Base-by-base conservation (phyloP, 1,140 invertebrate species). In the Scylla paramamosain region DNA sequence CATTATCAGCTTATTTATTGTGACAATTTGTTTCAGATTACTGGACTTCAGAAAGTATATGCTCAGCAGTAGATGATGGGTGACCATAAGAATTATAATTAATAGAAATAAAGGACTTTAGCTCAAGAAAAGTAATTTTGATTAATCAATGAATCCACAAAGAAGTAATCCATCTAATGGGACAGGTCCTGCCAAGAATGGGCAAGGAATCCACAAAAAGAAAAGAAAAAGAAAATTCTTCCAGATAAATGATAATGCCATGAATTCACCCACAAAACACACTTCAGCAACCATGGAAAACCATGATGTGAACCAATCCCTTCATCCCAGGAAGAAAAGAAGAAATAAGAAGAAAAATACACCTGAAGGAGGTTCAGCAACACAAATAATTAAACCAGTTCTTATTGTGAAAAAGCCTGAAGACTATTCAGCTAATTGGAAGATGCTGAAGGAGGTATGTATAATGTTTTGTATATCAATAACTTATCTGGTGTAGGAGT, bases 401-500 rank as follows among this genome's bases (percentile, higher is more conserved):
- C 46, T 91, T 25, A 31, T 91, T 28, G 25, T 67, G 46, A 91
- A 91, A 29, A 91, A 39, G 12, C 46, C 89, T 16, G 46, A 91
- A 8, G 48, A 91, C 29, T 92, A 92, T 83, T 83, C 82, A 83
- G 31, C 32, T 25, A 92, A 83, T 1, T 92, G 82, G 67, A 92
- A 83, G 39, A 45, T 8, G 16, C 67, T 92, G 8, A 46, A 92
- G n/a, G 31, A 92, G 67, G 82, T 92, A 14, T n/a, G 39, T 90
- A 90, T 4, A 59, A 59, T 8, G 0, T 28, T 91, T 7, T 59
- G 52, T 52, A 7, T 28, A 28, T 91, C 7, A 52, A 59, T 52
- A 28, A 25, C 45, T 59, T 48, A 16, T 2, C 25, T 59, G 29
- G 32, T 46, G 32, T 6, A 16, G 28, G 4, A 52, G 6, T 6